phyloP scores from a whole-genome alignment of 2,888 invertebrate species.

The Agonopterix heracliana region DNA sequence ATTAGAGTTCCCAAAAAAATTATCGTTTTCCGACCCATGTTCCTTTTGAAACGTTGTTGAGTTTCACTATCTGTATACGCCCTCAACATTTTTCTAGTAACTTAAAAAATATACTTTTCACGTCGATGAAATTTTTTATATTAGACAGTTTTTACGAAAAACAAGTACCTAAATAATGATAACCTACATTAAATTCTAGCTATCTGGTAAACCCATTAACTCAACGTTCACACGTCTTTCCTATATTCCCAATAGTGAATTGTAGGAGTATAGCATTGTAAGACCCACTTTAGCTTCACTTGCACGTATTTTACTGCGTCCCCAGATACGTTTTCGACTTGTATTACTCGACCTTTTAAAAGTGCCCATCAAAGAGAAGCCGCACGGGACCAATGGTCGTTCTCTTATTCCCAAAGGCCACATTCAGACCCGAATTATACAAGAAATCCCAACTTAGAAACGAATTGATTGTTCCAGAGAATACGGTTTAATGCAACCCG shows the following conservation, averaged over 20 bases:
- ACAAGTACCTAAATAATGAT: too few relatives aligned
- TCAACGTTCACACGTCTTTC: background rate
- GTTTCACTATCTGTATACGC: too few relatives aligned
- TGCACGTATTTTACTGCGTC: slow-evolving; percentile 7
- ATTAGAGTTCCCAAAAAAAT: too few relatives aligned
- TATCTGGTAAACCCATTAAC: too few relatives aligned
- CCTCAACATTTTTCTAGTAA: too few relatives aligned
- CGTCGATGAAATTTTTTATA: too few relatives aligned
- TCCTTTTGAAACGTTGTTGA: too few relatives aligned
- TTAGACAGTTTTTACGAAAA: too few relatives aligned
- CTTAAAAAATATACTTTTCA: too few relatives aligned
- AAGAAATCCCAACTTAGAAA: slow-evolving; percentile 14
- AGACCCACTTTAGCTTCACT: slow-evolving; percentile 6
- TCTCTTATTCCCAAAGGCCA: slow-evolving; percentile 14
- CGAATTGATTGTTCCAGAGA: slow-evolving; percentile 19
- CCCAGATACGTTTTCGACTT: slow-evolving; percentile 8
- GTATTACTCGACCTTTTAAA: slow-evolving; percentile 11
- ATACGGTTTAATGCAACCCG: slow-evolving; percentile 10
- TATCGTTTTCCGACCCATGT: too few relatives aligned
- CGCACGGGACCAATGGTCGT: slow-evolving; percentile 11
- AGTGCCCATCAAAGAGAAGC: slow-evolving; percentile 14
- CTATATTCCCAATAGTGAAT: background rate
- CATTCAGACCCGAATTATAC: slow-evolving; percentile 17
- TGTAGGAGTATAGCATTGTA: background rate
- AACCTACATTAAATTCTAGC: too few relatives aligned